phyloP scores from a whole-genome alignment of 2,113 vertebrate genomes.

The human (Homo sapiens) region DNA sequence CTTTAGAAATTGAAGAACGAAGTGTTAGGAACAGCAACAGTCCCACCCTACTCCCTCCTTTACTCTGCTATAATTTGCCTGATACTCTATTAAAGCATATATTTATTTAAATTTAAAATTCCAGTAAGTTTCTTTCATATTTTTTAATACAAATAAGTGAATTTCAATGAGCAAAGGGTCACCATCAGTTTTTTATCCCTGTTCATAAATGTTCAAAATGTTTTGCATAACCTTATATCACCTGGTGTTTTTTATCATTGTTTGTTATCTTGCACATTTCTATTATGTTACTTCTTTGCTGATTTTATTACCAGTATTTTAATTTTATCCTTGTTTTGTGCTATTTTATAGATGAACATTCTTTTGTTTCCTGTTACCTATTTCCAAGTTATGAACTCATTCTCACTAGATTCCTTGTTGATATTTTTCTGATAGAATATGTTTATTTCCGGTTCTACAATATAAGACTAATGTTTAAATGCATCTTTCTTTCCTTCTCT shows the following conservation, averaged over 20 bases:
- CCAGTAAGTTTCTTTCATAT: background rate
- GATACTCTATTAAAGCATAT: background rate
- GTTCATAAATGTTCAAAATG: background rate
- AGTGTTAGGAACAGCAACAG: background rate
- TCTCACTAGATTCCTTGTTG: background rate
- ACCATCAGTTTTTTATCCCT: background rate
- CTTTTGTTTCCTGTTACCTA: background rate
- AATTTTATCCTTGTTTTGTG: background rate
- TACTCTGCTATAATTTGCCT: background rate
- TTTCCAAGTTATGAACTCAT: background rate
- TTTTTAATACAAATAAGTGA: background rate
- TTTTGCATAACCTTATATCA: background rate
- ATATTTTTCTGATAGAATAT: background rate
- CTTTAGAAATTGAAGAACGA: background rate
- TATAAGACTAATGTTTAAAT: slow-evolving; percentile 31
- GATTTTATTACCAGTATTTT: background rate
- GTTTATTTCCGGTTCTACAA: background rate
- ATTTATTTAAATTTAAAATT: background rate
- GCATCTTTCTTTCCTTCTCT: background rate
- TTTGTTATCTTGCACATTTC: background rate
- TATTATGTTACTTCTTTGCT: background rate
- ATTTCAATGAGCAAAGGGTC: background rate
- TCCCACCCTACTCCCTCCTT: background rate
- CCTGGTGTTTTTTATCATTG: background rate
- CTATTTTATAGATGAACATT: background rate